Conservation (phyloP, 2,888 invertebrate genomes). For the Chrysolina oricalcia region DNA sequence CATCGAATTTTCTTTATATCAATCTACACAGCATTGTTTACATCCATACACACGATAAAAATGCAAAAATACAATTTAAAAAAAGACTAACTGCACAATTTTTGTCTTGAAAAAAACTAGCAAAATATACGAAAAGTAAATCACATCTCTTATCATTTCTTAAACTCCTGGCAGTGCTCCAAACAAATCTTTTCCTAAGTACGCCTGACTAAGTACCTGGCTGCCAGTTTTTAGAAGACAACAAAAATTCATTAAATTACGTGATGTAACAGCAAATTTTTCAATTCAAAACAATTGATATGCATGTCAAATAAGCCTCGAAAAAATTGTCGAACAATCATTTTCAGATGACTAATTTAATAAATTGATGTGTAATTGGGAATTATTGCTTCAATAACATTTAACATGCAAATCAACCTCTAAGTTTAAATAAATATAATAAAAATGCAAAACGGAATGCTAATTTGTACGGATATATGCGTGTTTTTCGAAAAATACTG, state of each 20-base stretch:
- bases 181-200: slow-evolving; percentile 41
- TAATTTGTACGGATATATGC: slow-evolving; percentile 62
- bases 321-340: slow-evolving; percentile 35
- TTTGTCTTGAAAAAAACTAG: slow-evolving; percentile 50
- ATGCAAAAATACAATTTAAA: slow-evolving; percentile 58
- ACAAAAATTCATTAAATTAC: slow-evolving; percentile 29
- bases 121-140: slow-evolving; percentile 39
- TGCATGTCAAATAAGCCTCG: slow-evolving; percentile 34
- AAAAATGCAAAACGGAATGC: slow-evolving; percentile 62
- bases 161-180: slow-evolving; percentile 51
- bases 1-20: slow-evolving; percentile 67
- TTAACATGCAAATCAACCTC: slow-evolving; percentile 46
- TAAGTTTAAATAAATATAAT: slow-evolving; percentile 49
- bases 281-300: slow-evolving; percentile 37
- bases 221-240: slow-evolving; percentile 46
- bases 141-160: slow-evolving; percentile 29
- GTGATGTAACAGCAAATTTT: slow-evolving; percentile 52
- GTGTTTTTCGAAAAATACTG: slow-evolving; percentile 58
- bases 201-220: slow-evolving; percentile 47
- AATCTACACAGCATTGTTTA: slow-evolving; percentile 68
- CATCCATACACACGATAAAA: slow-evolving; percentile 67
- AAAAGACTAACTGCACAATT: slow-evolving; percentile 41
- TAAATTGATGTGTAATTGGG: slow-evolving; percentile 17
- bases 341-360: neutral
- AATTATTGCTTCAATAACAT: slow-evolving; percentile 41